Percentiles rank a stretch among this genome's conserved stretches.
These are phyloP conservation scores for Timandra comae DNA, from an alignment of 2,888 invertebrate genomes.

Conservation along the genomic window DNA sequence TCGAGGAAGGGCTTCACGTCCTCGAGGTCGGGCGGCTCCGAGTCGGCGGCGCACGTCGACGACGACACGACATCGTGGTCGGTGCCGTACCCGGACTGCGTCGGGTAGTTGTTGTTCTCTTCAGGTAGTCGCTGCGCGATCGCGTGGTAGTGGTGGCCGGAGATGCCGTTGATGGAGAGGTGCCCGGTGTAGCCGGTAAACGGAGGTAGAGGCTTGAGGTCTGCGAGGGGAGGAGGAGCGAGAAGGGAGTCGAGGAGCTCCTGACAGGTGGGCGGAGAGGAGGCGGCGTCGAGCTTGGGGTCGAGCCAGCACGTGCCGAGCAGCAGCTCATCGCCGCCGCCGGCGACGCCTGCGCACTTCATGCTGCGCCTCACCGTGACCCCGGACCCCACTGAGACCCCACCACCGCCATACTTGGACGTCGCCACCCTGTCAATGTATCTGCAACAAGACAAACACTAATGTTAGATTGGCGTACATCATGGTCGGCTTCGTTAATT, in stretches of 20 bases:
- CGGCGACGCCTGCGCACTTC: slow-evolving; percentile 73
- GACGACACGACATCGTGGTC: slow-evolving; percentile 86
- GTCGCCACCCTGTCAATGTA: slow-evolving; percentile 71
- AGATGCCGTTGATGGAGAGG: slow-evolving; percentile 90
- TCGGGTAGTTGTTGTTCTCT: slow-evolving; percentile 83
- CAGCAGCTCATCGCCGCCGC: slow-evolving; percentile 79
- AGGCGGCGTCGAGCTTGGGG: slow-evolving; percentile 69
- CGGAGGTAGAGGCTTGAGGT: slow-evolving; percentile 88
- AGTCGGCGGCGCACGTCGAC: slow-evolving; percentile 82
- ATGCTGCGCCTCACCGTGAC: slow-evolving; percentile 74
- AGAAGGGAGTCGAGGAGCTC: slow-evolving; percentile 85
- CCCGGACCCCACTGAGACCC: slow-evolving; percentile 61
- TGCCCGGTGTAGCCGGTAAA: slow-evolving; percentile 92
- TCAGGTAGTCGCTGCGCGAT: slow-evolving; percentile 86
- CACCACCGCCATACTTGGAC: slow-evolving; percentile 72
- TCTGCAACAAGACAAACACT: slow-evolving; percentile 45
- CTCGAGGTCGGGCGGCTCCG: slow-evolving; percentile 77
- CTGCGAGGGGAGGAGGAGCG: slow-evolving; percentile 82
- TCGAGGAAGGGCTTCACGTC: slow-evolving; percentile 79
- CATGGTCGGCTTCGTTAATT: no score
- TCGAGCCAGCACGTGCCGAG: slow-evolving; percentile 85
- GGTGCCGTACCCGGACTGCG: slow-evolving; percentile 77
- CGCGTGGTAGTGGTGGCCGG: slow-evolving; percentile 91
- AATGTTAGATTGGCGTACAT: no score
- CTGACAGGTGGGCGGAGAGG: slow-evolving; percentile 63